Evolutionary conservation across 2,113 vertebrate species (phyloP).

Genomic region (Thunnus maccoyii): DNA sequence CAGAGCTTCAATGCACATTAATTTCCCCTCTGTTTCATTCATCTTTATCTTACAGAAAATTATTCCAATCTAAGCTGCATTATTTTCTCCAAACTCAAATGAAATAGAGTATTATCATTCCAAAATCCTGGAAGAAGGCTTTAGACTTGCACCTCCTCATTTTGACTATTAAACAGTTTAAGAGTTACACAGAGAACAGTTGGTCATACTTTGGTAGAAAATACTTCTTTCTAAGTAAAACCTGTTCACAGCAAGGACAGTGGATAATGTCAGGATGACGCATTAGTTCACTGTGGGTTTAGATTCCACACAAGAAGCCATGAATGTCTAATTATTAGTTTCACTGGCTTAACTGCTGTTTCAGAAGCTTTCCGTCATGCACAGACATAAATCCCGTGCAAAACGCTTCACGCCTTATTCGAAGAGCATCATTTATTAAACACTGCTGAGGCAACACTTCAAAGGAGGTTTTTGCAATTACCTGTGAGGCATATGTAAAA

Average conservation of each 20-base stretch:
- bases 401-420: neutral
- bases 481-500: neutral
- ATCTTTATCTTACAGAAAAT: too few species aligned
- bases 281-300: neutral
- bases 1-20: too few species aligned
- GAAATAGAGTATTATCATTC: too few species aligned
- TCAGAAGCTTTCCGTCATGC: neutral
- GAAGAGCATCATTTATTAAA: neutral
- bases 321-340: constrained; percentile 14
- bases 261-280: constrained; percentile 9
- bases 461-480: neutral
- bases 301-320: neutral
- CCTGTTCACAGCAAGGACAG: neutral
- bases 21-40: too few species aligned
- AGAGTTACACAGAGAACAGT: too few species aligned
- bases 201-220: too few species aligned
- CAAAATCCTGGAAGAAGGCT: too few species aligned
- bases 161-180: too few species aligned
- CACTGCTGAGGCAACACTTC: constrained; percentile 1
- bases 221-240: neutral
- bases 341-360: neutral
- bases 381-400: constrained; percentile 19
- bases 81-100: too few species aligned
- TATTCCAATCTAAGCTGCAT: too few species aligned
- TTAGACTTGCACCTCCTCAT: too few species aligned